Base-by-base conservation (phyloP, 2,888 invertebrate species). In the Smittia sp. region DNA sequence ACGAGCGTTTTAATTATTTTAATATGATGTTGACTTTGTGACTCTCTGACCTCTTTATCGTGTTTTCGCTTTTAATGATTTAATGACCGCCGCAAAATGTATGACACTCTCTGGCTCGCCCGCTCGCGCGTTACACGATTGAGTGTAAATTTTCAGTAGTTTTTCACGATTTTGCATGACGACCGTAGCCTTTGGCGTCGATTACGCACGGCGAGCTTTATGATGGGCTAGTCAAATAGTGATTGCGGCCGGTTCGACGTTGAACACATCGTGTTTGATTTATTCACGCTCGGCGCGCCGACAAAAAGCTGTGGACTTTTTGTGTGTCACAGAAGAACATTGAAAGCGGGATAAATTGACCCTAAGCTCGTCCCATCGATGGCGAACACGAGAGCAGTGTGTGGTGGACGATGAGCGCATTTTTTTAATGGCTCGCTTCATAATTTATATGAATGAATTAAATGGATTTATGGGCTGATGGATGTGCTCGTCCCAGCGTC, bases 381-480 rank as follows among this genome's bases (percentile, higher is more conserved):
- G 24, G 15, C 27, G 58, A 58, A 52, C 24, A 69, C 69, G 52
- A 46, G 52, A 69, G 52, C 41, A 69, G 41, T 69, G 69, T 69
- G 69, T 69, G 69, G 69, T 69, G 25, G 20, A 27, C 65, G 25
- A 25, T 65, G 22, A 62, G 22, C 69, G 52, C 69, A 70, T 70
- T 70, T 70, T 68, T 69, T 70, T 52, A 70, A 58, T 58, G 58
- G 52, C 18, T 22, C 32, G 69, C 32, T 54, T 70, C 46, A 70
- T 70, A 70, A 70, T 70, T 70, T 70, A 70, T 70, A 24, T 70
- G 69, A 70, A 52, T 54, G 54, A 70, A 70, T 70, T 70, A 70
- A 70, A 70, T 70, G 69, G 69, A 70, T 70, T 70, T 70, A 70
- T 70, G 32, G 58, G 69, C 52, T 70, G 69, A 70, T 70, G 27